phyloP scores from a whole-genome alignment of 2,797 vertebrate species.

The Diplodus sargus region DNA sequence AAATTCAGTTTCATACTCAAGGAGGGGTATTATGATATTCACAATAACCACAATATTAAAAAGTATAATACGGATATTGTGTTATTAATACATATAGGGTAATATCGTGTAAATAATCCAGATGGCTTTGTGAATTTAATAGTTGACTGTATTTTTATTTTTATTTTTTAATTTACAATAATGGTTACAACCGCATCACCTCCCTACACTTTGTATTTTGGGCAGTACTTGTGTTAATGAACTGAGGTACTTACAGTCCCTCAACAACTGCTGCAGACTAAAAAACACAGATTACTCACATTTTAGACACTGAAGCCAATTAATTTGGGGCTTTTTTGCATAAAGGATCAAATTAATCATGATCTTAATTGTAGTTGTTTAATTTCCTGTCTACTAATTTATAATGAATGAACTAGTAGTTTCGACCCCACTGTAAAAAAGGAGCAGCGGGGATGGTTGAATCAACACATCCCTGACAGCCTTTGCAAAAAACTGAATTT shows the following conservation, averaged over 20 bases:
- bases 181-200: too few species aligned
- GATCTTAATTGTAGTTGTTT: background rate
- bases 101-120: too few species aligned
- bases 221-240: background rate
- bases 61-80: too few species aligned
- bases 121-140: too few species aligned
- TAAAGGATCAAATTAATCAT: background rate
- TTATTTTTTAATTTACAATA: too few species aligned
- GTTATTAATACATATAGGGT: too few species aligned
- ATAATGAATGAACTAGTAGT: background rate
- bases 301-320: background rate
- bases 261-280: background rate
- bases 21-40: too few species aligned
- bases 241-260: background rate
- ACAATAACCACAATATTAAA: too few species aligned
- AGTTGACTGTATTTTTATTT: too few species aligned
- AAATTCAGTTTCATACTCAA: background rate
- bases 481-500: slow-evolving; percentile 1
- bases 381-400: background rate
- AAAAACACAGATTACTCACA: background rate
- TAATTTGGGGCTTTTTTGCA: background rate
- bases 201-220: too few species aligned
- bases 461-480: background rate
- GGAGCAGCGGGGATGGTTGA: background rate
- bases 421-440: background rate